Percentiles rank a stretch among this genome's conserved stretches.
phyloP scores from a whole-genome alignment of 2,113 vertebrate genomes.

The Ascaphus truei region DNA sequence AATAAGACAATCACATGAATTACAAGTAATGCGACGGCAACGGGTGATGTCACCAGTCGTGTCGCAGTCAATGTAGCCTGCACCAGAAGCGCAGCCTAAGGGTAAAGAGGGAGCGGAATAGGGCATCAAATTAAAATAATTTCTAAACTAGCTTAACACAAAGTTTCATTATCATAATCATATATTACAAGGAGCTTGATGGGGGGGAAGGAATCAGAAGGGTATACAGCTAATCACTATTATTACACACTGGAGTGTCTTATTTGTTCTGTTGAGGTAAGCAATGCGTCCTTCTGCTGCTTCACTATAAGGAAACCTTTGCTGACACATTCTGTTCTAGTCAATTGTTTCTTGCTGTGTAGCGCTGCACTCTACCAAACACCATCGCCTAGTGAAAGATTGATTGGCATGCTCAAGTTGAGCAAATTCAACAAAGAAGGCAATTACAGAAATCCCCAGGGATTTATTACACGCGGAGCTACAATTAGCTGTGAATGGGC shows the following conservation, averaged over 20 bases:
- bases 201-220: not conserved
- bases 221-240: slow-evolving; percentile 10
- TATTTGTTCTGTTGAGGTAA: not conserved
- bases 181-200: not conserved
- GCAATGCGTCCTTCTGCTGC: not conserved
- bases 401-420: not conserved
- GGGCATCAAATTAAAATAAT: not conserved
- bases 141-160: not conserved
- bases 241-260: not conserved
- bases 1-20: too few relatives aligned
- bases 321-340: not conserved
- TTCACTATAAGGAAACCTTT: not conserved
- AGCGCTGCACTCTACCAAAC: not conserved
- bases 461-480: not conserved
- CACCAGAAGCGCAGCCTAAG: too few relatives aligned
- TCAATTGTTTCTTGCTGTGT: not conserved
- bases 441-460: not conserved
- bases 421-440: slow-evolving; percentile 1
- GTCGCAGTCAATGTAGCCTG: too few relatives aligned
- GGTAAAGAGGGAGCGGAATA: not conserved
- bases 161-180: slow-evolving; percentile 15
- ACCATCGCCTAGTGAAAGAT: not conserved
- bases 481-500: not conserved
- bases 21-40: too few relatives aligned
- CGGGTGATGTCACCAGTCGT: too few relatives aligned